Evolutionary conservation across 2,888 invertebrate species (phyloP).

Genomic region (Pammene fasciana): DNA sequence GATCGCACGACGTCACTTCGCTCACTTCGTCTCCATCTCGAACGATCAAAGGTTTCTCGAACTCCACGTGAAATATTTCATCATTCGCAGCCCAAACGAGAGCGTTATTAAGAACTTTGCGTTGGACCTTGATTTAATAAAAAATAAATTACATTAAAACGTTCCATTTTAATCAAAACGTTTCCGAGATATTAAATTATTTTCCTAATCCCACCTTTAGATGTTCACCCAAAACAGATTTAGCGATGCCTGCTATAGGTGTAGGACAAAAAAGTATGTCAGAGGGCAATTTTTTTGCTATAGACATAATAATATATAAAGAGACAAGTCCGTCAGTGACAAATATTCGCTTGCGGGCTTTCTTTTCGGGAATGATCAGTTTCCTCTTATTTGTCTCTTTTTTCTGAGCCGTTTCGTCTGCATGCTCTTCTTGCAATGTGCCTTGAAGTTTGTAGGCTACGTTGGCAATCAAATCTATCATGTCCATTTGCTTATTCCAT

Average conservation of each 20-base stretch:
- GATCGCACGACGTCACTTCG: constrained; percentile 51
- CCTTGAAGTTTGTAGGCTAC: constrained; percentile 61
- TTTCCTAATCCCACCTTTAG: constrained; percentile 57
- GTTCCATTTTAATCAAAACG: constrained; percentile 19
- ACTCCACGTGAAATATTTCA: constrained; percentile 64
- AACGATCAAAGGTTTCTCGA: constrained; percentile 61
- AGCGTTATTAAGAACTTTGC: constrained; percentile 59
- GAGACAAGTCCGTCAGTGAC: constrained; percentile 69
- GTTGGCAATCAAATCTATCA: constrained; percentile 66
- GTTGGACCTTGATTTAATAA: constrained; percentile 56
- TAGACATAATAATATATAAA: constrained; percentile 62
- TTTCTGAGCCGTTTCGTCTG: constrained; percentile 35
- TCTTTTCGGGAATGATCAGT: constrained; percentile 37
- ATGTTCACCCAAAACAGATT: constrained; percentile 61
- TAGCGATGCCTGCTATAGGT: constrained; percentile 58
- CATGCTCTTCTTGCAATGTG: constrained; percentile 38
- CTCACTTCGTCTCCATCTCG: constrained; percentile 54
- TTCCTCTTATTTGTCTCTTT: constrained; percentile 44
- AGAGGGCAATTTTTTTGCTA: constrained; percentile 61
- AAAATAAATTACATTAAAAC: constrained; percentile 20
- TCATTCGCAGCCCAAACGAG: constrained; percentile 72
- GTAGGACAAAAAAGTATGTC: constrained; percentile 65
- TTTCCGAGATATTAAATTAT: constrained; percentile 31
- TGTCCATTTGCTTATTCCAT: constrained; percentile 59
- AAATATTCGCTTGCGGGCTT: constrained; percentile 58